A percentile compares a stretch with the other conserved stretches of the same genome.
Conservation (phyloP, 2,113 vertebrate species). For the Galeopterus variegatus region DNA sequence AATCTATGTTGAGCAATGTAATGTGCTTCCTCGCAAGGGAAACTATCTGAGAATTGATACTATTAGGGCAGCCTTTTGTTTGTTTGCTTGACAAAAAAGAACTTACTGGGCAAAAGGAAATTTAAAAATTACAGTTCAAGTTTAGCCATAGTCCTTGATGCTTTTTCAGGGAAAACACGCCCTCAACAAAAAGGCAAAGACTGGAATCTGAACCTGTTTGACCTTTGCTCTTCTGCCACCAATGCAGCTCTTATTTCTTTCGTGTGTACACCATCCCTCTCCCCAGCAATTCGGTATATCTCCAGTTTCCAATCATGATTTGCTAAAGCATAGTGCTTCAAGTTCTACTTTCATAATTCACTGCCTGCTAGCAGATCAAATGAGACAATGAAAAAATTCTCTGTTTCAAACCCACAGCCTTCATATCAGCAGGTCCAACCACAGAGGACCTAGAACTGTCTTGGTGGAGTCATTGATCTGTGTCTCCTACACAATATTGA, state of each 20-base stretch:
- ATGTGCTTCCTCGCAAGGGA: neutral
- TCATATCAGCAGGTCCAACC: neutral
- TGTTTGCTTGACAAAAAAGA: neutral
- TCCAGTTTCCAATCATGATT: conserved; percentile 4
- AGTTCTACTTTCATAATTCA: neutral
- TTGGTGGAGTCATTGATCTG: neutral
- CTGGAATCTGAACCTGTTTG: neutral
- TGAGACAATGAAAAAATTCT: neutral
- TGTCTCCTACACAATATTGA: neutral
- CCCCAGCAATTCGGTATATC: neutral
- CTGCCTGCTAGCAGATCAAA: neutral
- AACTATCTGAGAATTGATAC: neutral
- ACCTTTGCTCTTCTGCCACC: neutral
- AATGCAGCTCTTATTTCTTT: neutral
- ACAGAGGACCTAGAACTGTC: neutral
- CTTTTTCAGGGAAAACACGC: conserved; percentile 5
- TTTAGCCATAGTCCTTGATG: neutral
- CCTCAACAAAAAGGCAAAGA: neutral
- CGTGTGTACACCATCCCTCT: neutral
- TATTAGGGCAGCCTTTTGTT: neutral
- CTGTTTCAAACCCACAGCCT: neutral
- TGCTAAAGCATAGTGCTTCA: neutral
- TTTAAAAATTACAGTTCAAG: neutral
- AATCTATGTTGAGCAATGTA: neutral
- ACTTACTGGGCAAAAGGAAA: conserved; percentile 22